Evolutionary conservation across 2,113 vertebrate species (phyloP).

Genomic region (Bettongia penicillata): DNA sequence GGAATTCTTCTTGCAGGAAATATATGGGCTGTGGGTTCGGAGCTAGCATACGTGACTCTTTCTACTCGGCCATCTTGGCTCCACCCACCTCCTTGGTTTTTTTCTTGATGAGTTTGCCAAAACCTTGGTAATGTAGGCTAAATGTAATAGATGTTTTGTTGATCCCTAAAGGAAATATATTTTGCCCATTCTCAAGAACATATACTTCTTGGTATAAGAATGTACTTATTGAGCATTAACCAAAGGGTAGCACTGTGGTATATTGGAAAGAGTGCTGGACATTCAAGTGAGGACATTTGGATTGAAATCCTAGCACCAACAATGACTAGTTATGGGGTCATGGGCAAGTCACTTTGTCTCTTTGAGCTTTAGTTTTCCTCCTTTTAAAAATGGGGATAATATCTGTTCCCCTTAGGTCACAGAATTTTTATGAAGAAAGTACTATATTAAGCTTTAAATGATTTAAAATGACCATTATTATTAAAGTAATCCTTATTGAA

Average conservation of each 20-base stretch:
- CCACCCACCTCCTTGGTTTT: slow-evolving; percentile 50
- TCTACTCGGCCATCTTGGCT: too few relatives aligned
- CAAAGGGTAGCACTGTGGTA: neutral
- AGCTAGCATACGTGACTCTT: too few relatives aligned
- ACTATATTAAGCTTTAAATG: neutral
- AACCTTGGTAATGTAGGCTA: slow-evolving; percentile 55
- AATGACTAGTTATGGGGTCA: neutral
- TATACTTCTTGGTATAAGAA: slow-evolving; percentile 45
- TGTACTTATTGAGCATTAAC: neutral
- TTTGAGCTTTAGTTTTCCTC: neutral
- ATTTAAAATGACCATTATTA: neutral
- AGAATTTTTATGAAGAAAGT: neutral
- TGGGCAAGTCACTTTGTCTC: neutral
- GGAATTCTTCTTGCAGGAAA: too few relatives aligned
- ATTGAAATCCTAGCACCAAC: neutral
- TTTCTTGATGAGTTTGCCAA: slow-evolving; percentile 61
- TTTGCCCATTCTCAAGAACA: slow-evolving; percentile 47
- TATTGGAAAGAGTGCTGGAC: neutral
- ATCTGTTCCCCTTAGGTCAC: neutral
- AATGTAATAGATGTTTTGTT: slow-evolving; percentile 71
- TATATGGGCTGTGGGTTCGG: too few relatives aligned
- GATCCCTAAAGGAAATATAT: slow-evolving; percentile 66
- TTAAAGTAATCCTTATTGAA: neutral
- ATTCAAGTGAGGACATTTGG: neutral
- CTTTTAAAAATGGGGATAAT: neutral